Evolutionary conservation across 1,140 invertebrate species (phyloP), one percentile per base, ranked within the genome.

Genomic region (Chironomus striatipennis): DNA sequence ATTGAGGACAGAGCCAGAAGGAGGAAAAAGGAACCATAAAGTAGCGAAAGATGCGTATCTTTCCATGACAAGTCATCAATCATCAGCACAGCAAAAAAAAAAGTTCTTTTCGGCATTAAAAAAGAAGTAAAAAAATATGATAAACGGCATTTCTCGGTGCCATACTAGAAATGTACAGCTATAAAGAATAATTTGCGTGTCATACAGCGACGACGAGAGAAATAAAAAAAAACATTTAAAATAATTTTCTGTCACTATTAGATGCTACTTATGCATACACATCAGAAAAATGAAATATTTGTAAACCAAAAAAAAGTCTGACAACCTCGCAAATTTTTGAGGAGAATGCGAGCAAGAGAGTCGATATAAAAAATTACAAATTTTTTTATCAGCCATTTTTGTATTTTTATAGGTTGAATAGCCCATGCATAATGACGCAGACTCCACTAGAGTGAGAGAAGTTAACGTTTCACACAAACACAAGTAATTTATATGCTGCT

Each of bases 321-420:
- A 70, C 65, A 70, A 70, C 65, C n/a, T 15, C 65, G 65, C 65
- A 70, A 70, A 70, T 18, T 70, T 2, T 34, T 1, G 5, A 34
- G 24, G 24, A 34, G 24, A 34, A 34, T 34, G 24, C 24, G 65
- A 70, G 20, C 17, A 17, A 70, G 20, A 20, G 65, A 70, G 65
- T 21, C 17, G 65, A 70, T 70, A 70, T 20, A 57, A 57, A 57
- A 57, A 34, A n/a, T n/a, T n/a, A n/a, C n/a, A n/a, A 67, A 67
- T 18, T 18, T 70, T 20, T 70, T 70, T 70, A 70, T 70, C 65
- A 70, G 65, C 65, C 65, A 70, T 70, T 70, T 70, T 70, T 70
- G 65, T 70, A 18, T 70, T 70, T 70, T 70, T 70, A 70, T 70
- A 70, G 65, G 65, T 70, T 70, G 65, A 70, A 18, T 70, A 18